A percentile compares a stretch with the other conserved stretches of the same genome.
Evolutionary conservation across 2,888 invertebrate species (phyloP).

Genomic region (Sylvicola fuscatus): DNA sequence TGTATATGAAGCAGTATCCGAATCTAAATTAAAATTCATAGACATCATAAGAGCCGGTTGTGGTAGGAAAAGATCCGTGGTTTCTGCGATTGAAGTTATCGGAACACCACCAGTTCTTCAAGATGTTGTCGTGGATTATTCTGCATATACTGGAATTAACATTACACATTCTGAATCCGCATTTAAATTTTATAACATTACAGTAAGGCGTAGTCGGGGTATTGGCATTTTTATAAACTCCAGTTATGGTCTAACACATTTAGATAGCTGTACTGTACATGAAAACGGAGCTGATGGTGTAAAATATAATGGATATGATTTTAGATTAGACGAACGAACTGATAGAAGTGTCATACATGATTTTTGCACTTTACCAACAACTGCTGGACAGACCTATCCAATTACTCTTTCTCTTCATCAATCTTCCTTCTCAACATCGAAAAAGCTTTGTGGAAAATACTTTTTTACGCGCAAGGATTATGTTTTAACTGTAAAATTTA

Average conservation of each 20-base stretch:
- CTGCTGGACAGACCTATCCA: constrained; percentile 72
- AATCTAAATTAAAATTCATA: constrained; percentile 60
- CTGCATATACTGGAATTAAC: constrained; percentile 86
- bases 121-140: constrained; percentile 61
- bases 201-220: constrained; percentile 66
- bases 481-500: constrained; percentile 66
- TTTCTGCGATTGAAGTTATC: constrained; percentile 68
- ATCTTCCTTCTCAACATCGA: constrained; percentile 44
- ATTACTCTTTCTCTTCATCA: constrained; percentile 66
- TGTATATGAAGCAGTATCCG: constrained; percentile 58
- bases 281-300: constrained; percentile 85
- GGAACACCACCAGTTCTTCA: constrained; percentile 81
- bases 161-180: constrained; percentile 68
- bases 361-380: constrained; percentile 66
- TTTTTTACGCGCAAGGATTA: constrained; percentile 61
- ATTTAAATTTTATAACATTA: constrained; percentile 58
- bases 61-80: constrained; percentile 55
- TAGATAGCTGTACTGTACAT: constrained; percentile 56
- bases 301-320: constrained; percentile 65
- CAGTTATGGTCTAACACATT: constrained; percentile 57
- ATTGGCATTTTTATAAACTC: constrained; percentile 81
- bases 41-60: constrained; percentile 71
- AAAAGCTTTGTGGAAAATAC: constrained; percentile 56
- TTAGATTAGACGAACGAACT: constrained; percentile 49
- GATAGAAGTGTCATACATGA: constrained; percentile 61